Percentiles rank a stretch among this genome's conserved stretches.
These are phyloP conservation scores for Poecilobothrus nobilitatus DNA, from an alignment of 2,888 invertebrate species.

Conservation along the genomic window DNA sequence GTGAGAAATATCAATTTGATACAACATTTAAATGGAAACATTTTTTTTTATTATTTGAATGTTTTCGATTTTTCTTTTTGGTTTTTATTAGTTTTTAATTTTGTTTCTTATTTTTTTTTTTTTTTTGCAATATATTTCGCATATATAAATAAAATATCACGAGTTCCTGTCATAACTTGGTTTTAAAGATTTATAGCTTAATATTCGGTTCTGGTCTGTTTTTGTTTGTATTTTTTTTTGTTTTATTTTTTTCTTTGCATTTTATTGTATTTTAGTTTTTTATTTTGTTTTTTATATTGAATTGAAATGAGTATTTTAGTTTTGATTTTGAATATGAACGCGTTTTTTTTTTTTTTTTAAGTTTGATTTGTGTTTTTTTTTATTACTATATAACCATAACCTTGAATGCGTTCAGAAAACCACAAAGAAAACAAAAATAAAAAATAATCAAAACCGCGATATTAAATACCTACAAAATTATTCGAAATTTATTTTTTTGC, in stretches of 20 bases:
- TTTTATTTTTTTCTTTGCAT: background rate
- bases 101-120: background rate
- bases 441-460: too few relatives aligned
- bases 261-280: too few relatives aligned
- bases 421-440: background rate
- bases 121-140: background rate
- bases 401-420: constrained; percentile 2
- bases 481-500: too few relatives aligned
- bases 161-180: constrained; percentile 1
- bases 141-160: constrained; percentile 3
- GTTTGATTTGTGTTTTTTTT: too few relatives aligned
- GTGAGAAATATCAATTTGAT: background rate
- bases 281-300: too few relatives aligned
- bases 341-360: too few relatives aligned
- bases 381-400: background rate
- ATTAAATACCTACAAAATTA: too few relatives aligned
- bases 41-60: background rate
- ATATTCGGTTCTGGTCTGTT: background rate
- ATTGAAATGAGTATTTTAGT: too few relatives aligned
- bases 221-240: background rate
- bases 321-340: too few relatives aligned
- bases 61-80: background rate
- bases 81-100: background rate
- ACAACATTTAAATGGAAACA: background rate
- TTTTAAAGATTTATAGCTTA: background rate